Evolutionary conservation across 1,140 invertebrate species (phyloP).

Genomic region (Hylaeus volcanicus): DNA sequence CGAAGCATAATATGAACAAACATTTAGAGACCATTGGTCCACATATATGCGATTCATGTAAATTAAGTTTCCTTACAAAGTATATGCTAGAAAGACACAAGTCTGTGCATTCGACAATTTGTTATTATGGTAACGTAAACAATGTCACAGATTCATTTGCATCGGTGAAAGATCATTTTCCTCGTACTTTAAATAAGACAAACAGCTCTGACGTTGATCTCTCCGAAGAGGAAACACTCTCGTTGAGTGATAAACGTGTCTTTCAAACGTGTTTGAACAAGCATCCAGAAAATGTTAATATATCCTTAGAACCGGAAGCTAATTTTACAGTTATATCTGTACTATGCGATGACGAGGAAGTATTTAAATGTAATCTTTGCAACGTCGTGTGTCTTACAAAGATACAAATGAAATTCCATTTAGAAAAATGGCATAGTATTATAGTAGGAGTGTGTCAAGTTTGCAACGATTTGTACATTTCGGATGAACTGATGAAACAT

Average conservation of each 20-base stretch:
- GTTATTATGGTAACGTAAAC: not conserved
- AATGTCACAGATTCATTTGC: not conserved
- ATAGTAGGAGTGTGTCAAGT: not conserved
- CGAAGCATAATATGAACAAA: not conserved
- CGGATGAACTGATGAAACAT: not conserved
- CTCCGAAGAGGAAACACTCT: not conserved
- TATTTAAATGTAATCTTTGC: not conserved
- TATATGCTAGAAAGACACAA: constrained; percentile 17
- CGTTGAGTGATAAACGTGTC: not conserved
- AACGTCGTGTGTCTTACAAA: not conserved
- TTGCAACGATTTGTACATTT: not conserved
- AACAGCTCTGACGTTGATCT: not conserved
- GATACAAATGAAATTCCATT: not conserved
- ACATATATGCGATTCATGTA: constrained; percentile 16
- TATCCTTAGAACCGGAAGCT: not conserved
- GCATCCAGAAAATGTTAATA: not conserved
- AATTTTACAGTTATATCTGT: constrained; percentile 1
- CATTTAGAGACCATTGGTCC: constrained; percentile 27
- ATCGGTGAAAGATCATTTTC: not conserved
- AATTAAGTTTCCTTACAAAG: constrained; percentile 12
- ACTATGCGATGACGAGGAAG: not conserved
- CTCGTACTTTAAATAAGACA: too few species aligned
- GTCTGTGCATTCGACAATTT: not conserved
- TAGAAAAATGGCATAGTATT: not conserved
- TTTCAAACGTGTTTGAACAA: too few species aligned